Evolutionary conservation across 2,888 invertebrate genomes (phyloP), one percentile per base, ranked within the genome.

Genomic region (Muschampia staudingeri): DNA sequence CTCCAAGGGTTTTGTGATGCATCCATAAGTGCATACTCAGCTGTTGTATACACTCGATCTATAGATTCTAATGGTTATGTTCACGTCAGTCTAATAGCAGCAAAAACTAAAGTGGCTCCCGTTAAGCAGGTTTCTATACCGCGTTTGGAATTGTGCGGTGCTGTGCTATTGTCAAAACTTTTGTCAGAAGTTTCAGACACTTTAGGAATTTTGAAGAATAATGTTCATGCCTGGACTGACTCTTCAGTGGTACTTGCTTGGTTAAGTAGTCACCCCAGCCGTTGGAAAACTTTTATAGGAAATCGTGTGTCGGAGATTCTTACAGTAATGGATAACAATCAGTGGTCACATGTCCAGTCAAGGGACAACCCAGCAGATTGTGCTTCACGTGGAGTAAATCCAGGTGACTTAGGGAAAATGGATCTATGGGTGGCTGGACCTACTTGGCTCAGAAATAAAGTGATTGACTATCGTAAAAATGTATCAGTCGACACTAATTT

Each of bases 291-390:
- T 0, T 90, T 89, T 71, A 82, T 91, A 0, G 86, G 84, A 0
- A 91, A 90, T 75, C 72, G 89, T 3, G 88, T 88, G 0, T 84
- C 87, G 0, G 85, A 86, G 61, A 89, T 91, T 7, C 82, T 88
- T 9, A 81, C 79, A 1, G 48, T 52, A 2, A 42, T 88, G 42
- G 70, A 86, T 14, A 37, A 52, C 11, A 40, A 65, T 44, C 84
- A 86, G 6, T 87, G 89, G 90, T 84, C 79, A 30, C 88, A 89
- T 72, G 87, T 89, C 1, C 14, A 76, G 12, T 82, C 87, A 5
- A 69, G 76, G 1, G 81, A 86, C 0, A 89, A 89, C 40, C 89
- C 88, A 0, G 88, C 88, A 0, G 89, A 90, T 77, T 87, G 85
- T 56, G 88, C 89, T 0, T 88, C 89, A 44, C 80, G 89, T 52